phyloP scores from a whole-genome alignment of 2,113 vertebrate genomes.

The Chionis minor region DNA sequence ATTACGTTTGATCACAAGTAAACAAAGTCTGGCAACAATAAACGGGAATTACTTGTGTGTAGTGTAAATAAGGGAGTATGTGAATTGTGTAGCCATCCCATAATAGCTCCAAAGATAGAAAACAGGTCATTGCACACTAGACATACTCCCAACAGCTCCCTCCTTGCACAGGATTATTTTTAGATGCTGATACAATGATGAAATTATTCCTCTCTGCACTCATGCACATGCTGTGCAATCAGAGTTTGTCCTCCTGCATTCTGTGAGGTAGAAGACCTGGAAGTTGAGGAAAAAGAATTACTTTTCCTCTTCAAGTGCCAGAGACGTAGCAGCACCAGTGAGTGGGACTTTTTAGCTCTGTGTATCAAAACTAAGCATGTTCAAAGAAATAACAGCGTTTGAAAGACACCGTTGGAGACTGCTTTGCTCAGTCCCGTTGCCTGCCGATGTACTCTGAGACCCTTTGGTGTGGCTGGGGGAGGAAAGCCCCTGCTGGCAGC shows the following conservation, averaged over 20 bases:
- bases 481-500: neutral
- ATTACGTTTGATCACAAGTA: neutral
- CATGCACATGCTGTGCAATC: neutral
- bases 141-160: neutral
- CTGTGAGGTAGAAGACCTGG: neutral
- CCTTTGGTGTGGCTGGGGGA: neutral
- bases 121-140: slow-evolving; percentile 51
- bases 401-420: neutral
- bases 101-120: slow-evolving; percentile 41
- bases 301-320: neutral
- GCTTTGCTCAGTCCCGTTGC: neutral
- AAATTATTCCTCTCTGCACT: neutral
- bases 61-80: slow-evolving; percentile 45
- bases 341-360: neutral
- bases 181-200: slow-evolving; percentile 2
- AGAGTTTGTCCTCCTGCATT: neutral
- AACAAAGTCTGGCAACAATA: slow-evolving; percentile 19
- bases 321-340: neutral
- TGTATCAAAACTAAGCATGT: neutral
- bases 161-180: slow-evolving; percentile 29
- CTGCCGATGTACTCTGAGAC: neutral
- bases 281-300: neutral
- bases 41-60: slow-evolving; percentile 41
- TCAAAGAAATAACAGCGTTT: neutral
- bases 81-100: slow-evolving; percentile 22